Evolutionary conservation across 2,888 invertebrate genomes (phyloP).

Genomic region (Zeuzera pyrina): DNA sequence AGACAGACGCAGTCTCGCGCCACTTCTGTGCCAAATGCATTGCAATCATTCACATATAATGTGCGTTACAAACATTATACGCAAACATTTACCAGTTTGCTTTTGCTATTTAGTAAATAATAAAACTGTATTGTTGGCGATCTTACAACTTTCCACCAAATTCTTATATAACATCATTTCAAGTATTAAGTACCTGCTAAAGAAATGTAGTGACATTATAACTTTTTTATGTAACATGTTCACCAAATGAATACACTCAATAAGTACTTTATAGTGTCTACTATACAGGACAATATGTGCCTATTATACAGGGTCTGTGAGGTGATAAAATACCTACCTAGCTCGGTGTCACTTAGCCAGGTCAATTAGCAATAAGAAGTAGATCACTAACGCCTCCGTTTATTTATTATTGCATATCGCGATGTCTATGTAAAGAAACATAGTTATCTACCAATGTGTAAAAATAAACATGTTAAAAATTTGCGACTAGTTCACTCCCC

Average conservation of each 20-base stretch:
- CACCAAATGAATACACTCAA: too few relatives aligned
- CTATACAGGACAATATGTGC: too few relatives aligned
- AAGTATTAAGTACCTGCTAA: too few relatives aligned
- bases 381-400: conserved; percentile 4
- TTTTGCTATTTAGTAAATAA: too few relatives aligned
- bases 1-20: conserved; percentile 21
- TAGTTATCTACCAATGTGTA: too few relatives aligned
- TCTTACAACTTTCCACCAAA: too few relatives aligned
- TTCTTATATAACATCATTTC: too few relatives aligned
- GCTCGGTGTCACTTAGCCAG: conserved; percentile 30
- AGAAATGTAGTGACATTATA: too few relatives aligned
- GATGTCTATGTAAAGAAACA: not conserved
- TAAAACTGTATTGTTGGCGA: too few relatives aligned
- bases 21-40: conserved; percentile 43
- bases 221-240: too few relatives aligned
- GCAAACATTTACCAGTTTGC: conserved; percentile 23
- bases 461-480: not conserved
- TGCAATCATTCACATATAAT: conserved; percentile 39
- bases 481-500: too few relatives aligned
- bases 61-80: conserved; percentile 29
- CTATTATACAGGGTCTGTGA: conserved; percentile 19
- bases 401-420: not conserved
- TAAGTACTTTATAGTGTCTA: too few relatives aligned
- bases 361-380: conserved; percentile 48
- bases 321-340: conserved; percentile 22